Base-by-base conservation (phyloP, 2,113 vertebrate genomes). In the Cnemophilus loriae region DNA sequence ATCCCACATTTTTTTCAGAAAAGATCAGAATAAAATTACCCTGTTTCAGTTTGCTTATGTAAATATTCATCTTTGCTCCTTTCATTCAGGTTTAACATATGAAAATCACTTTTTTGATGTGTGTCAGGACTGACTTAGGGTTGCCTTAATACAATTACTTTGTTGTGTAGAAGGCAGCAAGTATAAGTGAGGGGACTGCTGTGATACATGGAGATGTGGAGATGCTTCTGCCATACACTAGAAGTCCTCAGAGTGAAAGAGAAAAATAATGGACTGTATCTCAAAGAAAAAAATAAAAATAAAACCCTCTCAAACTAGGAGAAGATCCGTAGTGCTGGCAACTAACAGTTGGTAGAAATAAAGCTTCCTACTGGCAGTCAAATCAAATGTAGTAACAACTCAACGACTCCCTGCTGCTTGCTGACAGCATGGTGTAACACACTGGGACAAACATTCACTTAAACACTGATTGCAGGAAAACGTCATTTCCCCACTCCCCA, bases 351-450 rank as follows among this genome's bases (percentile, higher is more conserved):
- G 97, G 98, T 98, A 95, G 97, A 98, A 98, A 98, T 97, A 97
- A 97, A 97, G 98, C 97, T 97, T 98, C 98, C 98, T 98, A 98
- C 98, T 96, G 98, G 97, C 98, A 98, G 98, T 98, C 97, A 98
- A 98, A 98, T 98, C 98, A 98, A 98, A 98, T 98, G 98, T 98
- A 97, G 98, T 97, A 98, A 98, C 98, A 98, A 98, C 98, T 98
- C 97, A 39, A 47, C 7, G 97, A 81, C 98, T 95, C 97, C 98
- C 98, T 71, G 97, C 98, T 97, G 98, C 94, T 98, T 79, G 95
- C 98, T 98, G 98, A 97, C 98, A 98, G 98, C 98, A 55, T 98
- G 98, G 97, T 95, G 97, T 97, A 98, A 92, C 98, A 97, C 96
- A 90, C 95, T 89, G 98, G 98, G 97, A 98, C 98, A 98, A 98